Evolutionary conservation across 1,140 invertebrate species (phyloP), one percentile per base, ranked within the genome.

Genomic region (Melanaphis sacchari): DNA sequence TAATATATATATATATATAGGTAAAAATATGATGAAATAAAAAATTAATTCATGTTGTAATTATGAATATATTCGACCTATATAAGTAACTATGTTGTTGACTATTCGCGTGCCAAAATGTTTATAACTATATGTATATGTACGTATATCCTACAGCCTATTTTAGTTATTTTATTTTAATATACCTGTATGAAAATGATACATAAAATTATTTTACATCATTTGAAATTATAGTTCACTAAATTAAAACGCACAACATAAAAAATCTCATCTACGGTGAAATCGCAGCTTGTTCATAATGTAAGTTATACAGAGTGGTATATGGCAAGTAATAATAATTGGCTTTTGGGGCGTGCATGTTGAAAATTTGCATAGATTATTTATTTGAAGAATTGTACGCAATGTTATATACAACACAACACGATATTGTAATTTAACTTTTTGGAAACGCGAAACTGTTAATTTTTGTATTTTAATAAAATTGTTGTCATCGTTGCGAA

Each of bases 361-460:
- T 66, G 59, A 18, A n/a, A 76, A 76, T 76, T 76, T 76, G 59
- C 59, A 76, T 76, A 76, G 59, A 76, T 76, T 76, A n/a, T 66
- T 66, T n/a, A 66, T 66, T 66, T 66, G 59, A 66, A 66, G 59
- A 66, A 66, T 31, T 66, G 59, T 66, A n/a, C 59, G 31, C 31
- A n/a, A 31, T 1, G 31, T n/a, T 66, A 26, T 49, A n/a, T 59
- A 59, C n/a, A 76, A 59, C n/a, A 76, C 59, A 76, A n/a, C 31
- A n/a, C n/a, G 59, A n/a, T 76, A 76, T 76, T 76, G 59, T 76
- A 76, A 76, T 76, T 76, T 76, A 76, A 76, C 59, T 76, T 76
- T 76, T 76, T 15, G n/a, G 31, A 76, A 76, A 59, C 54, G 54
- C 54, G 76, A 81, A 81, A 82, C 76, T 82, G 76, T 38, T 76